These are phyloP conservation scores for Euwallacea similis DNA, from an alignment of 1,140 invertebrate species.

Conservation along the genomic window DNA sequence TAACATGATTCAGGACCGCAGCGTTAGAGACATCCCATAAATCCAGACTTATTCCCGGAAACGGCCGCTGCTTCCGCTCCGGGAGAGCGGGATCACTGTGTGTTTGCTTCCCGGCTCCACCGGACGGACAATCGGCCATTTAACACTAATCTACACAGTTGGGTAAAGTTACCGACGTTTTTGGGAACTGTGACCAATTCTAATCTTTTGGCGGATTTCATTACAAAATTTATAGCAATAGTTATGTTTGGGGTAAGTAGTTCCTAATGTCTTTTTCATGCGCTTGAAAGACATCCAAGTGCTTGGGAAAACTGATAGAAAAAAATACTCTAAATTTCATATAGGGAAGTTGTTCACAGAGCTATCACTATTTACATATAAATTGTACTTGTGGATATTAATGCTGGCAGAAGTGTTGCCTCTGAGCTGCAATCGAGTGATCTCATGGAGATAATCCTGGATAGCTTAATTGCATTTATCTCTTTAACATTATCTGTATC, in stretches of 20 bases:
- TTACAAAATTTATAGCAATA: not conserved
- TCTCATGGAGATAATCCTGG: no score
- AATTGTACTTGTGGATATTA: no score
- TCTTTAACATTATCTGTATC: no score
- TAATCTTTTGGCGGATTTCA: not conserved
- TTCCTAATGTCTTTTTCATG: not conserved
- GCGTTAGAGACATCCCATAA: slow-evolving; percentile 35
- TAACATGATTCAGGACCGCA: slow-evolving; percentile 35
- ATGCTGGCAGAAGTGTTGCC: no score
- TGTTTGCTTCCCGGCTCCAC: slow-evolving; percentile 25
- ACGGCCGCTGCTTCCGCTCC: slow-evolving; percentile 29
- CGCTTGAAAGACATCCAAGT: no score
- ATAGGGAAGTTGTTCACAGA: no score
- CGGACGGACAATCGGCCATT: slow-evolving; percentile 29
- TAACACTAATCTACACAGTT: slow-evolving; percentile 23
- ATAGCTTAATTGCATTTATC: no score
- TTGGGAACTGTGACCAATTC: not conserved
- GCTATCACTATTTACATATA: no score
- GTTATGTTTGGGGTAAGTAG: not conserved
- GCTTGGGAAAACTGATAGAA: no score
- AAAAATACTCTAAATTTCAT: no score
- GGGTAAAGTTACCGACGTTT: slow-evolving; percentile 4
- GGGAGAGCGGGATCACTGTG: slow-evolving; percentile 35
- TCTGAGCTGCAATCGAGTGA: no score
- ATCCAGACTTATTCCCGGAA: slow-evolving; percentile 30